Conservation (phyloP, 2,797 vertebrate species). For the Artibeus lituratus region DNA sequence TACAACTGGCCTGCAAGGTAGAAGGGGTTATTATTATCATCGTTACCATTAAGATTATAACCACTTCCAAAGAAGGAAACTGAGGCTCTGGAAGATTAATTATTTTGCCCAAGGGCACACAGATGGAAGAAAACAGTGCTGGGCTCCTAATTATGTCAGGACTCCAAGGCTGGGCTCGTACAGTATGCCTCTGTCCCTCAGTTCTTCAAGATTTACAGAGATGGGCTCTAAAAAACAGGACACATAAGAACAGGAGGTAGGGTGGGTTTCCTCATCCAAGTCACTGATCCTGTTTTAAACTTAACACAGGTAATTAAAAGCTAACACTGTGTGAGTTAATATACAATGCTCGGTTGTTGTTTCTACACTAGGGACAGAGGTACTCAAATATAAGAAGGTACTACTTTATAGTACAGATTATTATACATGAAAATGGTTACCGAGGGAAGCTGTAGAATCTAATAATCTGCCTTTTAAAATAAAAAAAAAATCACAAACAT, state of each 20-base stretch:
- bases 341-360: background rate
- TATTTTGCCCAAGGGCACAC: background rate
- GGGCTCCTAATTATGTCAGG: background rate
- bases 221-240: background rate
- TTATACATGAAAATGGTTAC: background rate
- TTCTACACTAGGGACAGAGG: background rate
- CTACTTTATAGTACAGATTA: background rate
- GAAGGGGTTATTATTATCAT: background rate
- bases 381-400: background rate
- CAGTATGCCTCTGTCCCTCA: background rate
- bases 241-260: background rate
- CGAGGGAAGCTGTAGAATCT: background rate
- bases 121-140: background rate
- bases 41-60: background rate
- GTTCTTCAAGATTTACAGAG: background rate
- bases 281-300: background rate
- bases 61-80: background rate
- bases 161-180: background rate
- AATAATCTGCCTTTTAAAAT: constrained; percentile 15
- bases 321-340: background rate
- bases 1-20: background rate
- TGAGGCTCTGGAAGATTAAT: background rate
- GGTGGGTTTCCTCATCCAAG: background rate
- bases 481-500: background rate
- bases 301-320: background rate